Percentiles rank a stretch among this genome's conserved stretches.
phyloP scores from a whole-genome alignment of 2,888 invertebrate genomes.

The Calameuta filiformis region DNA sequence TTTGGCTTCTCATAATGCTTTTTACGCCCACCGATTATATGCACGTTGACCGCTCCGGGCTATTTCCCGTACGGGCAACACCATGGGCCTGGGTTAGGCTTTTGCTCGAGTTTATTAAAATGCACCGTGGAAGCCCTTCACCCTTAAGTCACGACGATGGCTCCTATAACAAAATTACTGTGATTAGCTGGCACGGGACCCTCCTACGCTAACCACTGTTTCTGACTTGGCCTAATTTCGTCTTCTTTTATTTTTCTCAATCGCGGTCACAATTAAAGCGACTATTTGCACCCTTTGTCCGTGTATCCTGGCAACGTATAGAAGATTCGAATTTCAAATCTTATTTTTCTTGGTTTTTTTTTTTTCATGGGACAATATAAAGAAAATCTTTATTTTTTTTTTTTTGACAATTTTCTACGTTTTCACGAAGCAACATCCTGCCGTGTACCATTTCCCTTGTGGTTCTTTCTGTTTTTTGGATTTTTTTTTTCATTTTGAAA shows the following conservation, averaged over 20 bases:
- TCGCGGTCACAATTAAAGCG: neutral
- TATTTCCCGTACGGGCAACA: slow-evolving; percentile 55
- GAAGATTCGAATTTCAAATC: neutral
- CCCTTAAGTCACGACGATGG: slow-evolving; percentile 27
- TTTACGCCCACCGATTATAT: slow-evolving; percentile 56
- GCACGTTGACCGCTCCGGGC: slow-evolving; percentile 53
- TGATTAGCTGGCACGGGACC: slow-evolving; percentile 42
- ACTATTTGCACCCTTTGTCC: neutral
- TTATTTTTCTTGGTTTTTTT: neutral
- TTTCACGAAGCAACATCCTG: neutral
- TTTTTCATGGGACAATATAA: slow-evolving; percentile 6
- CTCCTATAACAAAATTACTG: slow-evolving; percentile 52
- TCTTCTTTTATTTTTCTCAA: slow-evolving; percentile 15
- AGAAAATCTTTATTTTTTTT: neutral
- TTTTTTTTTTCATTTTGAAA: neutral
- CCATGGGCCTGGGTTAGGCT: slow-evolving; percentile 18
- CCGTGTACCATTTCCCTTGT: neutral
- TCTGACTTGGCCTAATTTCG: slow-evolving; percentile 42
- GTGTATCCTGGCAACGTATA: neutral
- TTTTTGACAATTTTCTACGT: slow-evolving; percentile 7
- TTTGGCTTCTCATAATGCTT: slow-evolving; percentile 57
- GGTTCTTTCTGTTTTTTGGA: neutral
- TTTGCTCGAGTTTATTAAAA: slow-evolving; percentile 48
- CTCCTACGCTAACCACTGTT: slow-evolving; percentile 54
- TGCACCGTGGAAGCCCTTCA: slow-evolving; percentile 29